These are phyloP conservation scores for Melanotaenia nigrans DNA, from an alignment of 2,797 vertebrate genomes.

Conservation along the genomic window DNA sequence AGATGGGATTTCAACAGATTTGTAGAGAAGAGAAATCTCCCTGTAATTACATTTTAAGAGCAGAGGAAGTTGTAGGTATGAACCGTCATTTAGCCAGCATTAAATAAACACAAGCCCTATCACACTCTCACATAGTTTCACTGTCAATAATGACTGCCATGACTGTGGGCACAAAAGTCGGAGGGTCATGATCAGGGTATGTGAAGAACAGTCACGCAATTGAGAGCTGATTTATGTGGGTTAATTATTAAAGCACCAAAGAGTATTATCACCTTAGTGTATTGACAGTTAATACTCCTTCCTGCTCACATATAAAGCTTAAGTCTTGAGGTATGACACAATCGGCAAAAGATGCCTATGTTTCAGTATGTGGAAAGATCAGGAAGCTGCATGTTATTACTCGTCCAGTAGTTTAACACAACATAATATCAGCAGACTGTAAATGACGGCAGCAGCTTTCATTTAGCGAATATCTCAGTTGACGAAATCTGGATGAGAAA, in stretches of 20 bases:
- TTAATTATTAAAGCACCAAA: slow-evolving; percentile 26
- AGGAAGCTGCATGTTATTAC: slow-evolving; percentile 38
- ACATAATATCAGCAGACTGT: slow-evolving; percentile 20
- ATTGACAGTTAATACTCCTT: background rate
- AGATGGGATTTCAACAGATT: slow-evolving; percentile 34
- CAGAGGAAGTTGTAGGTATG: slow-evolving; percentile 65
- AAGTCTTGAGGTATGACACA: slow-evolving; percentile 1
- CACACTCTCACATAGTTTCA: slow-evolving; percentile 61
- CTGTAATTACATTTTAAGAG: slow-evolving; percentile 74
- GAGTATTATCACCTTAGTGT: slow-evolving; percentile 1
- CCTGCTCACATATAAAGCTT: background rate
- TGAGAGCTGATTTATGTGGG: slow-evolving; percentile 32
- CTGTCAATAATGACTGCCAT: slow-evolving; percentile 67
- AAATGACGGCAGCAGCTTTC: slow-evolving; percentile 25
- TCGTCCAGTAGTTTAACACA: slow-evolving; percentile 35
- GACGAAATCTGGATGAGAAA: slow-evolving; percentile 20
- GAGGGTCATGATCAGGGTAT: slow-evolving; percentile 56
- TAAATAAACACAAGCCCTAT: slow-evolving; percentile 69
- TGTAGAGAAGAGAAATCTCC: slow-evolving; percentile 44
- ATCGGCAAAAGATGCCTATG: slow-evolving; percentile 31
- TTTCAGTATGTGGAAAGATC: slow-evolving; percentile 33
- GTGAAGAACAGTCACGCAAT: slow-evolving; percentile 17
- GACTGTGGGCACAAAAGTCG: slow-evolving; percentile 43
- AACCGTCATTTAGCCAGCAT: slow-evolving; percentile 71
- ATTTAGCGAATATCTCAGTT: slow-evolving; percentile 14